phyloP scores from a whole-genome alignment of 2,113 vertebrate species.

The Anhinga rufa region DNA sequence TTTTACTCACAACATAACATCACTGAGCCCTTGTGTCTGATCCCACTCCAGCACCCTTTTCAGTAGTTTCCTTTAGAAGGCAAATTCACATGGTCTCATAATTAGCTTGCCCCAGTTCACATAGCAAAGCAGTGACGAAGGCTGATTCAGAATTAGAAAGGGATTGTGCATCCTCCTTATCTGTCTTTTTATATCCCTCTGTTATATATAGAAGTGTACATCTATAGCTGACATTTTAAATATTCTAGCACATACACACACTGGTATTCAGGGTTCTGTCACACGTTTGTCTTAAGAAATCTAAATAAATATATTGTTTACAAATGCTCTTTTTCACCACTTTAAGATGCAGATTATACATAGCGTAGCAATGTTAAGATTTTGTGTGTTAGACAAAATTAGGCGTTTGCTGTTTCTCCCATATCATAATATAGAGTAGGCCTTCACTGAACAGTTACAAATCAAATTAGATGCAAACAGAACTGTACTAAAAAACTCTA shows the following conservation, averaged over 20 bases:
- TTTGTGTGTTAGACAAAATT: background rate
- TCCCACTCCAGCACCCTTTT: background rate
- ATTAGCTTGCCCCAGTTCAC: background rate
- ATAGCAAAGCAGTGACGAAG: background rate
- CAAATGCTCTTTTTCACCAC: background rate
- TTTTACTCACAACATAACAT: background rate
- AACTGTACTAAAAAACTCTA: background rate
- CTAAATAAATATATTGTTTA: background rate
- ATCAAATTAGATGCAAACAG: background rate
- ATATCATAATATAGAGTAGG: background rate
- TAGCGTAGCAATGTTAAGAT: background rate
- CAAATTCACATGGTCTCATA: background rate
- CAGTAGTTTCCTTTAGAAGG: background rate
- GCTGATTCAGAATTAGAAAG: conserved; percentile 3
- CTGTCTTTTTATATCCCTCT: conserved; percentile 9
- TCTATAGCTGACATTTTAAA: background rate
- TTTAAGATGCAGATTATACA: background rate
- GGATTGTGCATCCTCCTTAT: background rate
- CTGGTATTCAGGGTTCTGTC: background rate
- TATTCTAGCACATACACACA: background rate
- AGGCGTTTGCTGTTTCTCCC: background rate
- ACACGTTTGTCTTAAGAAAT: background rate
- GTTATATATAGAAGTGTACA: background rate
- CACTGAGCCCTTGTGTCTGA: background rate
- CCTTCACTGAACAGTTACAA: background rate